Evolutionary conservation across 2,888 invertebrate species (phyloP).

Genomic region (Julus scandinavius): DNA sequence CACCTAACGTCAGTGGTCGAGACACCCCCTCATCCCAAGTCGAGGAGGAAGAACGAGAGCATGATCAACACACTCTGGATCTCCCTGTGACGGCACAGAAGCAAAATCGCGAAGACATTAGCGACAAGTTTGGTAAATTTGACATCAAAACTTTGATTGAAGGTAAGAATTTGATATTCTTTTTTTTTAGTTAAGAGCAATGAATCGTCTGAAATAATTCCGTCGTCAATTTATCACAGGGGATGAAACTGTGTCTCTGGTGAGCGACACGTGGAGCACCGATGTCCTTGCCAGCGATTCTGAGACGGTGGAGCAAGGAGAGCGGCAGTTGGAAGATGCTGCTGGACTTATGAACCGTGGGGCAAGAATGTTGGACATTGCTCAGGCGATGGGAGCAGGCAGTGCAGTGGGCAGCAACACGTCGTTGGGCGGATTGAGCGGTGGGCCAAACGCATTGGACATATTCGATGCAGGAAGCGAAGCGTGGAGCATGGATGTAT

Average conservation of each 20-base stretch:
- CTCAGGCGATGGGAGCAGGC: conserved; percentile 35
- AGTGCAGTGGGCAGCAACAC: not conserved
- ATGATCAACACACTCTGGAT: conserved; percentile 61
- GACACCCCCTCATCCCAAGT: conserved; percentile 94
- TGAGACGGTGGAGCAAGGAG: conserved; percentile 83
- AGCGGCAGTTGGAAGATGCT: conserved; percentile 56
- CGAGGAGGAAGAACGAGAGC: conserved; percentile 60
- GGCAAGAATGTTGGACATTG: conserved; percentile 14
- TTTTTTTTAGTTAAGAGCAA: not conserved
- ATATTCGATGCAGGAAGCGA: conserved; percentile 94
- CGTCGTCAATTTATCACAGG: conserved; percentile 70
- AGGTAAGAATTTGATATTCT: conserved; percentile 63
- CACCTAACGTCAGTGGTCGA: conserved; percentile 94
- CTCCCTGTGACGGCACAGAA: conserved; percentile 70
- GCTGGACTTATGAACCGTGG: not conserved
- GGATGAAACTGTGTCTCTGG: conserved; percentile 95
- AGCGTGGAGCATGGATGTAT: conserved; percentile 97
- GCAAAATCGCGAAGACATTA: conserved; percentile 92
- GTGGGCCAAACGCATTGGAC: conserved; percentile 67
- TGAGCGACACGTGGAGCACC: conserved; percentile 99
- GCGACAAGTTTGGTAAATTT: conserved; percentile 98
- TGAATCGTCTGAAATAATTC: not conserved
- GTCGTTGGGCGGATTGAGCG: not conserved
- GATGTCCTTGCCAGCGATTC: conserved; percentile 97
- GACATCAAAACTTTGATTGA: conserved; percentile 81